phyloP scores from a whole-genome alignment of 2,113 vertebrate species.

The Oreochromis niloticus region DNA sequence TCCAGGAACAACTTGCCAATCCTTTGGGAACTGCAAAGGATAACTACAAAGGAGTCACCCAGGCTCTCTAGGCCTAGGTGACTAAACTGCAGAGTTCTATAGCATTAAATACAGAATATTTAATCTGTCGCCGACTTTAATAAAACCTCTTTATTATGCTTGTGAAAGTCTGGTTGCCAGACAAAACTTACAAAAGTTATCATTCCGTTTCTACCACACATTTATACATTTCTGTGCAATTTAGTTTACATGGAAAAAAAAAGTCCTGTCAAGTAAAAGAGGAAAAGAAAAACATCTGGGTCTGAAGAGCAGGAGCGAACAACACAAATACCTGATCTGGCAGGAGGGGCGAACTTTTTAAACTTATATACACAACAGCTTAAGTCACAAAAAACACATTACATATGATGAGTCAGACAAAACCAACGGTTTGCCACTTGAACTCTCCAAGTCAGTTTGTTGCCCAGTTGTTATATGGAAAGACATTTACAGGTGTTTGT shows the following conservation, averaged over 20 bases:
- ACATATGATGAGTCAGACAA: slow-evolving; percentile 34
- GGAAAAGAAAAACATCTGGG: neutral
- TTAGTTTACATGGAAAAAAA: slow-evolving; percentile 21
- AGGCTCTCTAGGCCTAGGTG: neutral
- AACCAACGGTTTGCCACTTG: neutral
- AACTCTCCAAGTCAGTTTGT: slow-evolving; percentile 14
- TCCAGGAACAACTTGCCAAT: neutral
- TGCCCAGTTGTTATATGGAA: slow-evolving; percentile 32
- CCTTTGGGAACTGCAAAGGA: neutral
- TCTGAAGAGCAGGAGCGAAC: slow-evolving; percentile 27
- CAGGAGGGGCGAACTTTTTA: slow-evolving; percentile 6
- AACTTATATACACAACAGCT: slow-evolving; percentile 53
- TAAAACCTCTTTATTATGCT: slow-evolving; percentile 73
- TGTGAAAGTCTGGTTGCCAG: slow-evolving; percentile 78
- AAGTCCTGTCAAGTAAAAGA: neutral
- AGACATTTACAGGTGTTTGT: slow-evolving; percentile 53
- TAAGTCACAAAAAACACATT: slow-evolving; percentile 45
- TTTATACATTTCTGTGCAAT: slow-evolving; percentile 69
- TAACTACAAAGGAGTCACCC: neutral
- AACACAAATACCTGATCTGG: slow-evolving; percentile 62
- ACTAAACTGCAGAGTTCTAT: neutral
- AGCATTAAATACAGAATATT: neutral
- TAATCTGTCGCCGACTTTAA: neutral
- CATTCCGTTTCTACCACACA: slow-evolving; percentile 64
- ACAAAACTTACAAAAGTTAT: slow-evolving; percentile 76